Evolutionary conservation across 2,113 vertebrate species (phyloP).

Genomic region (Gallinago jamesoni): DNA sequence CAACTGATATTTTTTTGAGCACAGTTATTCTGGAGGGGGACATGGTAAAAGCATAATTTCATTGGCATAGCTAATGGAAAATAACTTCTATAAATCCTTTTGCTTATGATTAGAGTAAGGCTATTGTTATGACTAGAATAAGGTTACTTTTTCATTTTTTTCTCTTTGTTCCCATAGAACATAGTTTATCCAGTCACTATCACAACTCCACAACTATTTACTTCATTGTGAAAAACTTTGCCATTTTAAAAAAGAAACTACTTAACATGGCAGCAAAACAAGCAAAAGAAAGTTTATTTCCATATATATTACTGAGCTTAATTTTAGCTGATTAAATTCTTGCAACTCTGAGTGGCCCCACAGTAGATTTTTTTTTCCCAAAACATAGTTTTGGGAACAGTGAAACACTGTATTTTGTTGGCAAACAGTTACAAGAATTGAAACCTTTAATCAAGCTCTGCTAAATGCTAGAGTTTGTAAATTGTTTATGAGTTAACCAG

Average conservation of each 20-base stretch:
- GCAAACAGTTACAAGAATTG: constrained; percentile 33
- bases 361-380: not conserved
- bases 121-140: not conserved
- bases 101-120: not conserved
- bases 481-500: constrained; percentile 62
- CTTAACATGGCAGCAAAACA: not conserved
- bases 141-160: not conserved
- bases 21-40: not conserved
- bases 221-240: not conserved
- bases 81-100: not conserved
- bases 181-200: not conserved
- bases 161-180: not conserved
- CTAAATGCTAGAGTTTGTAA: constrained; percentile 63
- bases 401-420: constrained; percentile 65
- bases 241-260: not conserved
- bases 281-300: not conserved
- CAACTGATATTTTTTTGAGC: not conserved
- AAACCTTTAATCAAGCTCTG: constrained; percentile 64
- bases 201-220: not conserved
- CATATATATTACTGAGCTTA: not conserved
- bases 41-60: not conserved
- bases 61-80: constrained; percentile 1
- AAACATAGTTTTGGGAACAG: constrained; percentile 35
- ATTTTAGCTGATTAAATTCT: constrained; percentile 48
- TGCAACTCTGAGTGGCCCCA: not conserved